Base-by-base conservation (phyloP, 2,888 invertebrate genomes). In the Morpho helenor region DNA sequence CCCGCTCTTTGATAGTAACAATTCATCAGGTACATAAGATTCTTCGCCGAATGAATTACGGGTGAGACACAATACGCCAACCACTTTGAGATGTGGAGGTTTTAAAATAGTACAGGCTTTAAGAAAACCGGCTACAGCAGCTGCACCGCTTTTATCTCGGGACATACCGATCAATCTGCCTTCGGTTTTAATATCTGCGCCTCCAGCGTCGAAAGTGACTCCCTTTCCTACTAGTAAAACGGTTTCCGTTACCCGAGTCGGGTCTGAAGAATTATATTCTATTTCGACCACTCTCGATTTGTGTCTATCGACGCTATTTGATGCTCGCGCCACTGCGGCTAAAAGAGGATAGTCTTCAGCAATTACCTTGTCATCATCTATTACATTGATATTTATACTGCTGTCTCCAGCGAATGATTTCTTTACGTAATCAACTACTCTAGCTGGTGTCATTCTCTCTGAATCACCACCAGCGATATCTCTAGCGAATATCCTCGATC, bases 91-190 rank as follows among this genome's bases (percentile, higher is more conserved):
- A 62, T 95, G 93, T 47, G 94, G 91, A 1, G 97, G 97, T 75
- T 95, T 93, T 39, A 96, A 77, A 39, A 93, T 82, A 4, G 93
- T 91, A 58, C 95, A 91, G 10, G 93, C 93, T 91, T 97, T 94
- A 80, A 98, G 93, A 74, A 98, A 96, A 8, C 98, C 98, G 40
- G 95, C 96, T 0, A 96, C 95, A 0, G 96, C 95, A 0, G 97
- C 97, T 6, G 97, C 95, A 0, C 98, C 98, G 75, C 97, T 96
- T 82, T 98, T 98, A 77, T 98, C 97, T 9, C 97, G 84, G 0
- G 95, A 94, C 96, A 96, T 96, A n/a, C 96, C 96, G 7, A 93
- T 92, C 96, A 96, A 96, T 63, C 93, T 93, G 54, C 93, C 93
- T 0, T 80, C 73, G 0, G 84, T 87, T 84, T 97, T 97, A 64